A percentile compares a stretch with the other conserved stretches of the same genome.
Evolutionary conservation across 2,113 vertebrate genomes (phyloP).

Genomic region (Cryptotis parvus): DNA sequence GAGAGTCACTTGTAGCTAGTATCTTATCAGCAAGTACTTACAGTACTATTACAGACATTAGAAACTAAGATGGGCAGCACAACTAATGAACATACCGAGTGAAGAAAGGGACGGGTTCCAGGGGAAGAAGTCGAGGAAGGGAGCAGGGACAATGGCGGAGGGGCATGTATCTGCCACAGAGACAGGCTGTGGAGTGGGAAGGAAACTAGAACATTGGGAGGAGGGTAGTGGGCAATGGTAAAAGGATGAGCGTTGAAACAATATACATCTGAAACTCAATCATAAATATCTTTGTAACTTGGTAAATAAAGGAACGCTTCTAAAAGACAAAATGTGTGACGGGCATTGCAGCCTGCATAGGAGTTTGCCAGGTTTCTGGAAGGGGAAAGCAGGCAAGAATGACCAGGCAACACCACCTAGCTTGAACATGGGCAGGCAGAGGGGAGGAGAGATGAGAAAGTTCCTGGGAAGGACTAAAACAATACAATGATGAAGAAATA

Average conservation of each 20-base stretch:
- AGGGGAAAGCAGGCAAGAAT: neutral
- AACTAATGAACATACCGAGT: neutral
- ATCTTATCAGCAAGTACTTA: neutral
- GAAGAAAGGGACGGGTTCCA: neutral
- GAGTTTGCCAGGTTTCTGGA: neutral
- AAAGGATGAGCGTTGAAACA: too few relatives aligned
- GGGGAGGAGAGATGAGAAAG: conserved; percentile 13
- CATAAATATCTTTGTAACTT: too few relatives aligned
- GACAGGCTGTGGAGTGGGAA: too few relatives aligned
- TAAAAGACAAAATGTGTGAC: conserved; percentile 46
- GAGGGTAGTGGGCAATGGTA: too few relatives aligned
- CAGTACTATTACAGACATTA: neutral
- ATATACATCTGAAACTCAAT: too few relatives aligned
- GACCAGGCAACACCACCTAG: neutral
- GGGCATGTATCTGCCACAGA: too few relatives aligned
- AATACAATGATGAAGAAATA: neutral
- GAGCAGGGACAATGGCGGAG: too few relatives aligned
- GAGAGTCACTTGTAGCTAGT: neutral
- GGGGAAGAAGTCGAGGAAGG: too few relatives aligned
- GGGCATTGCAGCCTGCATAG: conserved; percentile 6
- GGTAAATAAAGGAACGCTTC: too few relatives aligned
- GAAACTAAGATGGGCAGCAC: neutral
- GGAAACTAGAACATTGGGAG: too few relatives aligned
- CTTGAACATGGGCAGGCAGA: conserved; percentile 4
- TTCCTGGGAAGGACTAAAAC: conserved; percentile 18